These are phyloP conservation scores for Phenganax subtilis DNA, from an alignment of 92 coral and sea anemone species.

Conservation along the genomic window DNA sequence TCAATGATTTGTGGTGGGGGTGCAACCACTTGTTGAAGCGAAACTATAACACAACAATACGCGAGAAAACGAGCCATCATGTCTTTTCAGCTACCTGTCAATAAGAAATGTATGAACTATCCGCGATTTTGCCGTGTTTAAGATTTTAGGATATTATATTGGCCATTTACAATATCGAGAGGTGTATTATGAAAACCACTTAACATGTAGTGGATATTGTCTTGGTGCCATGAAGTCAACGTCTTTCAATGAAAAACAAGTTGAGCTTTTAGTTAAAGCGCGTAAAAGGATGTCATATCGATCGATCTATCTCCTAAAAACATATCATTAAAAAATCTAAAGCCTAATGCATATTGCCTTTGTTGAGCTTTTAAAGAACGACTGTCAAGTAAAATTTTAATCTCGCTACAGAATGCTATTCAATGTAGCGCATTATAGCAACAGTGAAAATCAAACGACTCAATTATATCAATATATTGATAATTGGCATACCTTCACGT, in stretches of 20 bases:
- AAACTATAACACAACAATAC: not conserved
- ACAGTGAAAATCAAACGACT: not conserved
- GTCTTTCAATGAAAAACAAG: not conserved
- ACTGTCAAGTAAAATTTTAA: not conserved
- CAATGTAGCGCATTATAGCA: constrained; percentile 11
- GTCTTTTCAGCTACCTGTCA: constrained; percentile 16
- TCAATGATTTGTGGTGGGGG: constrained; percentile 25
- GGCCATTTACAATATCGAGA: constrained; percentile 24
- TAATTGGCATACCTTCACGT: constrained; percentile 9
- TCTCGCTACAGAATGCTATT: not conserved
- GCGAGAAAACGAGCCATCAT: constrained; percentile 23
- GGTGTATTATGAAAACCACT: constrained; percentile 30
- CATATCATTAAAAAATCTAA: too few relatives aligned
- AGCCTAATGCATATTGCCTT: not conserved
- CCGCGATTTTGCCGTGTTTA: constrained; percentile 9
- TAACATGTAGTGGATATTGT: constrained; percentile 37
- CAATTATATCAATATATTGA: constrained; percentile 5
- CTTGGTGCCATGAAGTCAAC: constrained; percentile 9
- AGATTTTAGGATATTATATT: constrained; percentile 14
- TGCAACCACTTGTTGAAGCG: constrained; percentile 10
- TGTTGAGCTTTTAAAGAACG: not conserved
- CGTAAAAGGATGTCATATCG: not conserved
- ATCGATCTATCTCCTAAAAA: too few relatives aligned
- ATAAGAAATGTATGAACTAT: constrained; percentile 7
- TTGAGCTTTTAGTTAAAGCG: not conserved